Evolutionary conservation across 1,140 invertebrate genomes (phyloP), one percentile per base, ranked within the genome.

Genomic region (Orchestia grillus): DNA sequence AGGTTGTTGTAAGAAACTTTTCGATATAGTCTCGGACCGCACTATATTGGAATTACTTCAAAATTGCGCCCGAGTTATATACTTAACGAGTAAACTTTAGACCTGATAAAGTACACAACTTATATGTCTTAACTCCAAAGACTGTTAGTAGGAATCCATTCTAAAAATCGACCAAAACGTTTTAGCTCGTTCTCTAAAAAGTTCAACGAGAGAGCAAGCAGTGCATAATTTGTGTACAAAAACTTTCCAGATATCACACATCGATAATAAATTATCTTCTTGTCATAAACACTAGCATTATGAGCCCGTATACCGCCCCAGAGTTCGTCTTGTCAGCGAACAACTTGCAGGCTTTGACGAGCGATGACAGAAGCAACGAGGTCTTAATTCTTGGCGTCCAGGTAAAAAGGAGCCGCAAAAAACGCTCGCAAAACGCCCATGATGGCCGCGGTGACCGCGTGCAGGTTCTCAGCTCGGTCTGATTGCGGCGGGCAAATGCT

Each of bases 401-500:
- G n/a, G 43, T 90, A 44, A 90, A 90, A 90, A 15, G 36, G 41
- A 41, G 42, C 4, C 8, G 36, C 16, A 90, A 90, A 43, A 90
- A 90, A 43, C 8, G 62, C 28, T 90, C n/a, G 41, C 36, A 90
- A 90, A 90, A 90, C 88, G 28, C 3, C 28, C 88, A 15, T 90
- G 28, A 90, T 44, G 43, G 41, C 88, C 42, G 0, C 23, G 43
- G 88, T 90, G 4, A 90, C 43, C 41, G 88, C 88, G 36, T 44
- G n/a, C 41, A 44, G 88, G 36, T 90, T 90, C 43, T n/a, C 45
- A 47, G 92, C 92, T 90, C 44, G 43, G 8, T 94, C 36, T 94
- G 92, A 94, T 94, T 94, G 92, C 92, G 40, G 11, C 44, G 44
- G 4, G 92, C 92, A 47, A 44, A 44, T 94, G 92, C 36, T 94